Percentiles rank a stretch among this genome's conserved stretches.
Conservation (phyloP, 2,888 invertebrate genomes). For the Euplagia quadripunctaria region DNA sequence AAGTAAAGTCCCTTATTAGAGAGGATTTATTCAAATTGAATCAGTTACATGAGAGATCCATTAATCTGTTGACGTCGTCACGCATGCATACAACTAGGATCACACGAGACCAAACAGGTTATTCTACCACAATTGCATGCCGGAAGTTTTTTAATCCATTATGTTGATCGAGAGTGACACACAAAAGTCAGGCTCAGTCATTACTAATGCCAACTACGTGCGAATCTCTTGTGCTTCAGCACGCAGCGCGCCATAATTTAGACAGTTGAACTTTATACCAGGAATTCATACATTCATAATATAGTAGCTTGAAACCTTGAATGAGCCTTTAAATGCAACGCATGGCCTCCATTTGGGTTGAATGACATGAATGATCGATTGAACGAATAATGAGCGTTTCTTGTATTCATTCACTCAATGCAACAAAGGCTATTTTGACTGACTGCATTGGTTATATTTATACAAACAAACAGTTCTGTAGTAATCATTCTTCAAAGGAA, state of each 20-base stretch:
- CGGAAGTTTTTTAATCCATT: conserved; percentile 61
- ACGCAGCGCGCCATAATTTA: conserved; percentile 18
- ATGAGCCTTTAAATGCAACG: conserved; percentile 67
- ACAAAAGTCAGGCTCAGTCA: conserved; percentile 33
- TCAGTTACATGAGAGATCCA: conserved; percentile 17
- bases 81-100: conserved; percentile 47
- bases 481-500: conserved; percentile 13
- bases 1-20: background rate
- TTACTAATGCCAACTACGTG: conserved; percentile 17
- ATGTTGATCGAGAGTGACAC: conserved; percentile 56
- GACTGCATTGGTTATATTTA: conserved; percentile 12
- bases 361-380: conserved; percentile 63
- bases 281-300: conserved; percentile 48
- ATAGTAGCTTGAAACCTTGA: conserved; percentile 61
- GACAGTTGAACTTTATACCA: conserved; percentile 37
- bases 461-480: conserved; percentile 18
- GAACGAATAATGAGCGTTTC: conserved; percentile 51
- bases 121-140: conserved; percentile 44
- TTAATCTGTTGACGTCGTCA: conserved; percentile 39
- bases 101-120: conserved; percentile 38
- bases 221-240: conserved; percentile 35
- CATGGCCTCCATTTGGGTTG: conserved; percentile 60
- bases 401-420: conserved; percentile 52
- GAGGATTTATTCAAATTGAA: background rate
- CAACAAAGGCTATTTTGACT: conserved; percentile 35